phyloP scores from a whole-genome alignment of 2,113 vertebrate species.

The Oryzias curvinotus region DNA sequence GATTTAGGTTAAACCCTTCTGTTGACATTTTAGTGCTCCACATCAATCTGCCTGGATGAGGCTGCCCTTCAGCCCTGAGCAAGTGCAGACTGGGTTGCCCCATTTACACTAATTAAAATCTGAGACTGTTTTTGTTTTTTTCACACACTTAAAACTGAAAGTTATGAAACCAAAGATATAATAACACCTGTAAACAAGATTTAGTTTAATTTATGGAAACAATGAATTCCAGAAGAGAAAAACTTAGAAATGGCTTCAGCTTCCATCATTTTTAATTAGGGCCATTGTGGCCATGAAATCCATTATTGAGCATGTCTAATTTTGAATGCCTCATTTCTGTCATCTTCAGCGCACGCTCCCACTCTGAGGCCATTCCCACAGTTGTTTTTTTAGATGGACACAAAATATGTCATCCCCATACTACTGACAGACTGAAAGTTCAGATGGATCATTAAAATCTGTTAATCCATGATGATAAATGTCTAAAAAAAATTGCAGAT shows the following conservation, averaged over 20 bases:
- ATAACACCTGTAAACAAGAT: background rate
- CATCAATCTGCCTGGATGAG: constrained; percentile 29
- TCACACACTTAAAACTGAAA: no score
- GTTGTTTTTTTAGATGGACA: constrained; percentile 39
- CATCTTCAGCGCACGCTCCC: constrained; percentile 47
- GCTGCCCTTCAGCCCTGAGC: constrained; percentile 18
- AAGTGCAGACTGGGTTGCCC: constrained; percentile 3
- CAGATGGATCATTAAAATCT: background rate
- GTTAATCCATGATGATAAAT: background rate
- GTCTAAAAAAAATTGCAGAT: no score
- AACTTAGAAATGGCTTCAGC: constrained; percentile 8
- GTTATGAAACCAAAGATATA: background rate
- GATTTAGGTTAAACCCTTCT: constrained; percentile 59
- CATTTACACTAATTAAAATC: constrained; percentile 23
- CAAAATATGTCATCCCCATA: constrained; percentile 31
- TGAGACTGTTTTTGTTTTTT: background rate
- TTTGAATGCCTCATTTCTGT: constrained; percentile 52
- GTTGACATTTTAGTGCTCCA: constrained; percentile 38
- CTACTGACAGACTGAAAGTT: constrained; percentile 5
- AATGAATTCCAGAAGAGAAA: background rate
- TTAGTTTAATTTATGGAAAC: no score
- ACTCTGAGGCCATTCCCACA: constrained; percentile 67
- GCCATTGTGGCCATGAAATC: constrained; percentile 26
- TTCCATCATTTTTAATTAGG: constrained; percentile 12
- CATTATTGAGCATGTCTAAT: constrained; percentile 56